These are phyloP conservation scores for Itoplectis maculator DNA, from an alignment of 2,888 invertebrate species.

Conservation along the genomic window DNA sequence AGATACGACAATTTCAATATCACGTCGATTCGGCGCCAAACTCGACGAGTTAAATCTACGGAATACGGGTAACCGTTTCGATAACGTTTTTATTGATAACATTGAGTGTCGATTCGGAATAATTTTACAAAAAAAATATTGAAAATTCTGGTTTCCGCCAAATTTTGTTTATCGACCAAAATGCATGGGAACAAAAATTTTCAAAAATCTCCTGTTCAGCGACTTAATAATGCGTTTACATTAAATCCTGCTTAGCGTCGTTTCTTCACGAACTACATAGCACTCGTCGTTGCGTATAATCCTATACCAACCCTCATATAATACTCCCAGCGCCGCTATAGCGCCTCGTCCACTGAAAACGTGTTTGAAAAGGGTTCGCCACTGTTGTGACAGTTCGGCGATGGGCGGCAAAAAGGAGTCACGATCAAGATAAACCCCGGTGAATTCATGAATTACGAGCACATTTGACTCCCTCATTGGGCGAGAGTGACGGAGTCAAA, in stretches of 20 bases:
- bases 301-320: conserved; percentile 45
- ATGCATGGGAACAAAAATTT: neutral
- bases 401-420: conserved; percentile 46
- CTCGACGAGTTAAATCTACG: neutral
- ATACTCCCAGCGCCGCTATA: conserved; percentile 1
- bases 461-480: conserved; percentile 32
- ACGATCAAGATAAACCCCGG: conserved; percentile 60
- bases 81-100: neutral
- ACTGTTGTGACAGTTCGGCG: conserved; percentile 62
- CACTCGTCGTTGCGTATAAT: conserved; percentile 54
- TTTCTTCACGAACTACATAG: conserved; percentile 18
- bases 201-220: no score
- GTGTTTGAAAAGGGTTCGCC: conserved; percentile 63
- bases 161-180: neutral
- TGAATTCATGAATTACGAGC: conserved; percentile 52
- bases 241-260: conserved; percentile 16
- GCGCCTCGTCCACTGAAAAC: conserved; percentile 22
- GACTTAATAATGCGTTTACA: conserved; percentile 18
- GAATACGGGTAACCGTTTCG: neutral
- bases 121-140: neutral
- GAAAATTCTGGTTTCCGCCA: no score
- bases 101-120: neutral
- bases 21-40: no score
- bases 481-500: conserved; percentile 2
- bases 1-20: no score